phyloP scores from a whole-genome alignment of 2,797 vertebrate species.

The Fundulus diaphanus region DNA sequence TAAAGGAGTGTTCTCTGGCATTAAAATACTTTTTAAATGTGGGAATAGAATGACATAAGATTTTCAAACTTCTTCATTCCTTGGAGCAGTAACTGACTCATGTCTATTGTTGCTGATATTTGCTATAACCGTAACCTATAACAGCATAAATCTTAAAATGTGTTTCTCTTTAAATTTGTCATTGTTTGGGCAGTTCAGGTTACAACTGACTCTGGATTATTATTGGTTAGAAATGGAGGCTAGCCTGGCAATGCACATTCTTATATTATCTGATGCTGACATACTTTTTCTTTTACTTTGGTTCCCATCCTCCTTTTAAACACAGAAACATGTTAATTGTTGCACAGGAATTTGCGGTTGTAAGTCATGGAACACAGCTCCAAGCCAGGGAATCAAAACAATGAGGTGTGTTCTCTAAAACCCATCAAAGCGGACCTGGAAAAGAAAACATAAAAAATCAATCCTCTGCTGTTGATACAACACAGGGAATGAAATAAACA shows the following conservation, averaged over 20 bases:
- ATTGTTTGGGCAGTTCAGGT: not conserved
- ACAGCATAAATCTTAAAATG: not conserved
- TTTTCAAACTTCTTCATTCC: not conserved
- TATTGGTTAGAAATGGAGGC: not conserved
- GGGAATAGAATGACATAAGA: not conserved
- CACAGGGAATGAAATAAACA: conserved; percentile 29
- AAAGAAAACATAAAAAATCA: conserved; percentile 60
- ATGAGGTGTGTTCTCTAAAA: conserved; percentile 30
- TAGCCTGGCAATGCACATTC: not conserved
- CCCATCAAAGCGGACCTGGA: conserved; percentile 37
- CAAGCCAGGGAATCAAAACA: conserved; percentile 35
- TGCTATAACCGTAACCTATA: not conserved
- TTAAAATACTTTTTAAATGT: not conserved
- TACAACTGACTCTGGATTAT: not conserved
- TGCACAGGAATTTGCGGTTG: not conserved
- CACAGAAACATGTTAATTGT: not conserved
- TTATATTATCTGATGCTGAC: not conserved
- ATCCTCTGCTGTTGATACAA: conserved; percentile 40
- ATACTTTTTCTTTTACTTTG: not conserved
- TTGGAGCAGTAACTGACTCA: not conserved
- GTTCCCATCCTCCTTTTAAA: not conserved
- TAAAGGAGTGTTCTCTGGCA: not conserved
- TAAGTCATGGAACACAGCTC: conserved; percentile 2
- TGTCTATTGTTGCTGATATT: not conserved
- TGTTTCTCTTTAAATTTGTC: not conserved